phyloP scores from a whole-genome alignment of 2,113 vertebrate species.

The Petrocephalus zakoni region DNA sequence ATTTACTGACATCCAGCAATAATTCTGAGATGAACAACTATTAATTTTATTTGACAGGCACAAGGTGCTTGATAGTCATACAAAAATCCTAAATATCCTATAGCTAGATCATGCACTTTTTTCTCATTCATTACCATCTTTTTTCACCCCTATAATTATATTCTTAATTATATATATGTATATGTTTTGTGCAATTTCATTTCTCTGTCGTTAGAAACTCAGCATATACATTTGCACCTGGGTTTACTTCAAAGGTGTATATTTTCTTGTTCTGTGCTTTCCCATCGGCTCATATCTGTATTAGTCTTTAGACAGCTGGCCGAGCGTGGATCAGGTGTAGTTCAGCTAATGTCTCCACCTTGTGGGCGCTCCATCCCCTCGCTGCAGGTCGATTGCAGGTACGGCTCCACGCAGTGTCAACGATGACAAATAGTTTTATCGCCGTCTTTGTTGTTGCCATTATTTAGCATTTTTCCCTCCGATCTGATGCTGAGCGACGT shows the following conservation, averaged over 20 bases:
- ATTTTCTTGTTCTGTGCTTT: neutral
- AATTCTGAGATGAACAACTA: neutral
- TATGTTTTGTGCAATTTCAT: neutral
- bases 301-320: neutral
- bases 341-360: conserved; percentile 69
- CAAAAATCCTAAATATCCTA: neutral
- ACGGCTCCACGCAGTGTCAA: neutral
- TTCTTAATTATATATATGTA: neutral
- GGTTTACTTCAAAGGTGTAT: neutral
- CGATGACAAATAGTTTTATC: neutral
- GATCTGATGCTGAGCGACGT: neutral
- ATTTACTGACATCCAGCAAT: neutral
- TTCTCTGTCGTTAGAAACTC: neutral
- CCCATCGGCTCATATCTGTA: neutral
- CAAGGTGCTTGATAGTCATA: neutral
- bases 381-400: neutral
- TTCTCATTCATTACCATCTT: neutral
- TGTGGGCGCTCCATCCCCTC: conserved; percentile 50
- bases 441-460: neutral
- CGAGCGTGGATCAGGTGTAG: neutral
- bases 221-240: neutral
- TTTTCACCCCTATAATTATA: neutral
- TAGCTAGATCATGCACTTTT: neutral
- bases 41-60: neutral
- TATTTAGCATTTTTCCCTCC: neutral